Evolutionary conservation across 2,888 invertebrate species (phyloP).

Genomic region (Volucella inanis): DNA sequence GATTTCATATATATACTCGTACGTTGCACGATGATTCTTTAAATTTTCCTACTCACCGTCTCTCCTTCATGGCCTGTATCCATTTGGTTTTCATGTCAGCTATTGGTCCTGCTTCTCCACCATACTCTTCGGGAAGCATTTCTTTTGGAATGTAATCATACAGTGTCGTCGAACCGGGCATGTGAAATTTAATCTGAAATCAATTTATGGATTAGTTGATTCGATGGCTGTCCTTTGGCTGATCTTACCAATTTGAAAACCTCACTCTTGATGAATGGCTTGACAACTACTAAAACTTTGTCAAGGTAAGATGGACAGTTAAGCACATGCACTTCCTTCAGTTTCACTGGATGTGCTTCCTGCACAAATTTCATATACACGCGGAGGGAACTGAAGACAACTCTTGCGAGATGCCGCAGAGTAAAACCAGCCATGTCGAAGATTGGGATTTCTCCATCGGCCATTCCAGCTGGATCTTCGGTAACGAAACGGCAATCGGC

Average conservation of each 20-base stretch:
- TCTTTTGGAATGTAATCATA: slow-evolving; percentile 87
- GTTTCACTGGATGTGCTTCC: slow-evolving; percentile 88
- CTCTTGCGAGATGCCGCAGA: slow-evolving; percentile 86
- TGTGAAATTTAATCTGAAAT: slow-evolving; percentile 88
- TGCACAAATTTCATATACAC: slow-evolving; percentile 90
- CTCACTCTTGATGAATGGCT: slow-evolving; percentile 87
- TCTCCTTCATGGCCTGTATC: slow-evolving; percentile 85
- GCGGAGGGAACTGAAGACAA: slow-evolving; percentile 86
- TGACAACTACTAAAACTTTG: slow-evolving; percentile 85
- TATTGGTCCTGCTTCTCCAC: slow-evolving; percentile 86
- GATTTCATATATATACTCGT: background rate
- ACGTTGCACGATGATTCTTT: slow-evolving; percentile 41
- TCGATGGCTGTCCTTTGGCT: background rate
- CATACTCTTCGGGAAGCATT: slow-evolving; percentile 87
- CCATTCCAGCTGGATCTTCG: slow-evolving; percentile 84
- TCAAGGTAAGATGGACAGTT: slow-evolving; percentile 87
- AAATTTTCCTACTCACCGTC: slow-evolving; percentile 84
- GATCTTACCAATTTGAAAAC: slow-evolving; percentile 86
- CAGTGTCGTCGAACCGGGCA: slow-evolving; percentile 86
- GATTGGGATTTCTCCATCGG: slow-evolving; percentile 88
- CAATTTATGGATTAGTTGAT: background rate
- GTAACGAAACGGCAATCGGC: slow-evolving; percentile 87
- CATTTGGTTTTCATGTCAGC: slow-evolving; percentile 86
- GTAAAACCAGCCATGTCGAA: slow-evolving; percentile 88
- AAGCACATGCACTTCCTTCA: slow-evolving; percentile 87